These are phyloP conservation scores for Drosophila longiperda DNA, from an alignment of 2,888 invertebrate species.

Conservation along the genomic window DNA sequence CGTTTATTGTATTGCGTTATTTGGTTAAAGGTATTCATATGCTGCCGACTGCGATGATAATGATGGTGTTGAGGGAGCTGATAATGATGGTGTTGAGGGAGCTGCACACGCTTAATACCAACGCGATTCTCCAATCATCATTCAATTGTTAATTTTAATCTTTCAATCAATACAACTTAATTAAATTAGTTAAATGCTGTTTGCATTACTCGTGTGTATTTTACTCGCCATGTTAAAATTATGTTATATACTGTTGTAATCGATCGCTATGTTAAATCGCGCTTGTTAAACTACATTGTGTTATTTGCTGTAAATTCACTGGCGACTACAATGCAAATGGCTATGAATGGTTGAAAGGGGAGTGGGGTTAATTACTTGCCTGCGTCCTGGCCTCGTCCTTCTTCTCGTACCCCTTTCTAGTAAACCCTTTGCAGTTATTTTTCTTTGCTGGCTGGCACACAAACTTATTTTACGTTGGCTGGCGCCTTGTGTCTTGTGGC, in stretches of 20 bases:
- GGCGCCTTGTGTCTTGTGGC: constrained; percentile 54
- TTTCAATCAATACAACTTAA: constrained; percentile 23
- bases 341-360: constrained; percentile 1
- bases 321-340: constrained; percentile 1
- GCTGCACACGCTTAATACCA: not conserved
- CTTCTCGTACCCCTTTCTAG: not conserved
- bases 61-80: not conserved
- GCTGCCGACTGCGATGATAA: not conserved
- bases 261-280: not conserved
- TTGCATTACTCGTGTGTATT: not conserved
- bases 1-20: not conserved
- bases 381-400: not conserved
- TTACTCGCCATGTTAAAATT: not conserved
- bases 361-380: constrained; percentile 37
- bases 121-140: constrained; percentile 13
- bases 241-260: not conserved
- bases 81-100: not conserved
- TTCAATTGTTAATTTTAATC: constrained; percentile 3
- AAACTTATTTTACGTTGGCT: constrained; percentile 65
- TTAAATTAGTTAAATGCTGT: constrained; percentile 29
- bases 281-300: not conserved
- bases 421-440: not conserved
- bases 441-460: constrained; percentile 27
- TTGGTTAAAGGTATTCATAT: not conserved
- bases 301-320: not conserved